Evolutionary conservation across 1,140 invertebrate genomes (phyloP), one percentile per base, ranked within the genome.

Genomic region (Ladona fulva): DNA sequence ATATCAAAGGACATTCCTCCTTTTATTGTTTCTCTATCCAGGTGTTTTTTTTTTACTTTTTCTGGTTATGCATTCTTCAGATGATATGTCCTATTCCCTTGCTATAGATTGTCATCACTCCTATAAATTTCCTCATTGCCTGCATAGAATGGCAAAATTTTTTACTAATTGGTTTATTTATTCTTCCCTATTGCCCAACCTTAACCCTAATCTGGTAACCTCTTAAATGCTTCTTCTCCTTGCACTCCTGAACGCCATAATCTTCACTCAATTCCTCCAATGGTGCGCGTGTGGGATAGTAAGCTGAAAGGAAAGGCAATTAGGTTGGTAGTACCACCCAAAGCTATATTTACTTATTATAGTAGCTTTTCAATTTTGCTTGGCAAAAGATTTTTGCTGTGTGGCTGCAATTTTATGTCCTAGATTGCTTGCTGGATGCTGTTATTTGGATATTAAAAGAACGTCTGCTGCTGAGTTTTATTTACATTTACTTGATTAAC

Each of bases 251-350:
- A 66, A 19, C 52, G 84, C 82, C 82, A 80, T 85, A 81, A 84
- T 82, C 82, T 84, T 81, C 83, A 83, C 82, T 82, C 80, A 83
- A 84, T 83, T 86, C 85, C 86, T 87, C 88, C 88, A 88, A 86
- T 86, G 52, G 52, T 66, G 52, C 52, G 52, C 52, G 52, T 22
- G 52, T 66, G 52, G 52, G 52, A 86, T 90, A 93, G 92, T 89
- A 92, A 92, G 89, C 91, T 92, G 84, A 91, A 91, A 86, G 92
- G 92, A 87, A 91, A 91, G 87, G 89, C 88, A 77, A 76, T 87
- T 91, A 92, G 91, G 91, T 93, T 89, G 92, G 89, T 89, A 86
- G 81, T 82, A 84, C 82, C 83, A 81, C 82, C 83, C 84, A 66
- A 75, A 19, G 29, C 24, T 75, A 3, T 24, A 24, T 25, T 24